These are phyloP conservation scores for Xyrichtys novacula DNA, from an alignment of 2,797 vertebrate genomes.

Conservation along the genomic window DNA sequence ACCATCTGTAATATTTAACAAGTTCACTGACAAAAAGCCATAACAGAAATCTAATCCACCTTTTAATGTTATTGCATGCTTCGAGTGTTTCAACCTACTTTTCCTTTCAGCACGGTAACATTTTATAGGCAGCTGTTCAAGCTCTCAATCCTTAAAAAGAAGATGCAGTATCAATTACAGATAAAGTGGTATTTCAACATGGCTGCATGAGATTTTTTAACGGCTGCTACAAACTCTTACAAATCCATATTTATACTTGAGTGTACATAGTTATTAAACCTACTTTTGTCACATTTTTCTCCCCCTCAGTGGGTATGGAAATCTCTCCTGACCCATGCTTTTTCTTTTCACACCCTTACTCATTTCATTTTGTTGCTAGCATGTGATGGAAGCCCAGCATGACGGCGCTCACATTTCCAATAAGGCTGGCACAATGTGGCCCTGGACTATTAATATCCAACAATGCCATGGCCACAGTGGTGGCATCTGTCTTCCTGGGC, in stretches of 20 bases:
- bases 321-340: conserved; percentile 41
- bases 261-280: conserved; percentile 24
- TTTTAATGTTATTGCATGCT: conserved; percentile 14
- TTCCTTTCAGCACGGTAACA: conserved; percentile 6
- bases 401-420: conserved; percentile 70
- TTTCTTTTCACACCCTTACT: conserved; percentile 70
- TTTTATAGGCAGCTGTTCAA: conserved; percentile 17
- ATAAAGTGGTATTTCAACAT: background rate
- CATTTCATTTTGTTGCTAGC: conserved; percentile 81
- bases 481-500: conserved; percentile 82
- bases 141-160: conserved; percentile 1
- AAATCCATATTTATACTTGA: conserved; percentile 5
- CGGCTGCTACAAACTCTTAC: background rate
- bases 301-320: conserved; percentile 33
- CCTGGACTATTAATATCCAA: conserved; percentile 83
- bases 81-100: conserved; percentile 13
- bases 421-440: conserved; percentile 78
- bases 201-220: background rate
- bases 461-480: conserved; percentile 78
- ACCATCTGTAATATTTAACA: conserved; percentile 18
- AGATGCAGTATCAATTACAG: background rate
- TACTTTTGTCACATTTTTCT: conserved; percentile 13
- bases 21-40: background rate
- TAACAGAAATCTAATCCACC: conserved; percentile 10
- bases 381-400: conserved; percentile 70